These are phyloP conservation scores for Perdita meconis DNA, from an alignment of 2,888 invertebrate genomes.

Conservation along the genomic window DNA sequence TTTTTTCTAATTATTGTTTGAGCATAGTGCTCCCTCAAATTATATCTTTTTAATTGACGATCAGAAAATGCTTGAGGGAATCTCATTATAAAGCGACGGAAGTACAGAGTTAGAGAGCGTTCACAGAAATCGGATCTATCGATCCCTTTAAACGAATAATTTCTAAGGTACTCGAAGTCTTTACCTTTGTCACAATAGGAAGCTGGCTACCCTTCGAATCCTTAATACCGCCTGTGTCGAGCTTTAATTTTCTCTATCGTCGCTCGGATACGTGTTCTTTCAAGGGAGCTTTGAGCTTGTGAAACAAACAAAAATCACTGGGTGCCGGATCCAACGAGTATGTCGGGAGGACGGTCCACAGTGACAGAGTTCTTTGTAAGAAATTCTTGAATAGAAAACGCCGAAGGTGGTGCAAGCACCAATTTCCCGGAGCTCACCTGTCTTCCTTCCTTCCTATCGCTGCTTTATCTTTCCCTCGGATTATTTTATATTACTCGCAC, in stretches of 20 bases:
- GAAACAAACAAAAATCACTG: conserved; percentile 33
- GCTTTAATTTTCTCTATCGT: conserved; percentile 23
- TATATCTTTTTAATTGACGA: too few species aligned
- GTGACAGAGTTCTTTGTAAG: conserved; percentile 13
- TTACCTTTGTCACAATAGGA: neutral
- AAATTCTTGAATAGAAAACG: conserved; percentile 19
- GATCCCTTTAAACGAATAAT: neutral
- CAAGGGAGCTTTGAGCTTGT: conserved; percentile 14
- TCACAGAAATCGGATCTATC: neutral
- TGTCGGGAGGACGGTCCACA: neutral
- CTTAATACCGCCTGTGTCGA: conserved; percentile 6
- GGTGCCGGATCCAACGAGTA: neutral
- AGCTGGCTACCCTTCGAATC: neutral
- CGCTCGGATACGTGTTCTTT: conserved; percentile 7
- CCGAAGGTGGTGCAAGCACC: conserved; percentile 8
- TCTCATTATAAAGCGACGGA: too few species aligned
- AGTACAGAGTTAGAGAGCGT: neutral
- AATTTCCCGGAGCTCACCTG: conserved; percentile 4
- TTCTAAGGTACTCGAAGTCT: neutral
- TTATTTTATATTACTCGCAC: neutral
- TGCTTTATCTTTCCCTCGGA: neutral
- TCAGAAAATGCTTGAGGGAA: too few species aligned
- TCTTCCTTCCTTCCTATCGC: neutral
- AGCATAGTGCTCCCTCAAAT: too few species aligned
- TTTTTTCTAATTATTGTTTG: too few species aligned